Conservation (phyloP, 2,797 vertebrate species). For the Sparidentex hasta region DNA sequence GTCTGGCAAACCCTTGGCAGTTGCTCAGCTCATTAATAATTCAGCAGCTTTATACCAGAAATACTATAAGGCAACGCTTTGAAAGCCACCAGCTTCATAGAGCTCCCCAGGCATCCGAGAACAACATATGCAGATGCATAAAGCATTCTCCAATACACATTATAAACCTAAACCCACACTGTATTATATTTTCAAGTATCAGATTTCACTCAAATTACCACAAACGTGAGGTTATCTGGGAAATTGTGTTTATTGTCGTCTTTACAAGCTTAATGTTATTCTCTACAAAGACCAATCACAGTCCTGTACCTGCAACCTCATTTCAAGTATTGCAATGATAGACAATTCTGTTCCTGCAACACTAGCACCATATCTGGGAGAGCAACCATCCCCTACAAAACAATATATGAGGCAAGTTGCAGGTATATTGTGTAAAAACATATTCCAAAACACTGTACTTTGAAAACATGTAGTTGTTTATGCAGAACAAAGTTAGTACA, state of each 20-base stretch:
- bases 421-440: not conserved
- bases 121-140: not conserved
- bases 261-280: not conserved
- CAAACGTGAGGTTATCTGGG: not conserved
- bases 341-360: not conserved
- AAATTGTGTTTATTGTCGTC: conserved; percentile 8
- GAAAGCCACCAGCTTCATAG: conserved; percentile 34
- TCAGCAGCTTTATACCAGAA: conserved; percentile 77
- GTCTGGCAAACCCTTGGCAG: conserved; percentile 70
- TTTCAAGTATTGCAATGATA: conserved; percentile 15
- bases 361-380: not conserved
- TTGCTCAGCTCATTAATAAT: conserved; percentile 83
- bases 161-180: not conserved
- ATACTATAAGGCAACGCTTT: conserved; percentile 71
- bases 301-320: not conserved
- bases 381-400: not conserved
- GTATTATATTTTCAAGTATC: not conserved
- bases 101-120: conserved; percentile 15
- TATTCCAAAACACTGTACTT: conserved; percentile 2
- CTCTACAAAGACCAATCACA: not conserved
- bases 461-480: not conserved
- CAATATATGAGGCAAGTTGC: not conserved
- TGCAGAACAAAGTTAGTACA: not conserved
- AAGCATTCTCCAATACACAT: not conserved
- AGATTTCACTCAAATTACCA: not conserved